These are phyloP conservation scores for Cantharis lateralis DNA, from an alignment of 2,888 invertebrate genomes.

Conservation along the genomic window DNA sequence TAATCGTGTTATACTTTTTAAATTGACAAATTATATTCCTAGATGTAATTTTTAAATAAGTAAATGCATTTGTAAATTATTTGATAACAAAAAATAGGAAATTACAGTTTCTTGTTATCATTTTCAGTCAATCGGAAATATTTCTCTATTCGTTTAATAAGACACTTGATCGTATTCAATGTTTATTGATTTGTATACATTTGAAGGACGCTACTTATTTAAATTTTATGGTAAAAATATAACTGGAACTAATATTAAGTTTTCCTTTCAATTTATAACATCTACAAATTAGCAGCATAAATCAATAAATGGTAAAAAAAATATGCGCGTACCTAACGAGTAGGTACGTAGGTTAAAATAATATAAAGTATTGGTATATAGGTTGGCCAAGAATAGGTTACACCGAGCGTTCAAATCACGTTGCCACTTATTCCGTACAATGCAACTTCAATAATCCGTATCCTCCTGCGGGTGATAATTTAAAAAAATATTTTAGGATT, in stretches of 20 bases:
- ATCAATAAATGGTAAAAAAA: background rate
- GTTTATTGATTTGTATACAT: background rate
- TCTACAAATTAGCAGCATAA: background rate
- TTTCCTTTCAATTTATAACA: background rate
- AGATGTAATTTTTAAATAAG: background rate
- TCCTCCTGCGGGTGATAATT: too few relatives aligned
- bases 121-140: background rate
- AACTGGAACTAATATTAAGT: background rate
- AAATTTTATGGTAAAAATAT: background rate
- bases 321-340: too few relatives aligned
- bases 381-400: too few relatives aligned
- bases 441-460: too few relatives aligned
- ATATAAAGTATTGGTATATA: too few relatives aligned
- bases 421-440: too few relatives aligned
- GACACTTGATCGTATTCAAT: background rate
- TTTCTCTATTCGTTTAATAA: background rate
- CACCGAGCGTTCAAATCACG: too few relatives aligned
- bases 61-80: background rate
- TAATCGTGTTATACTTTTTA: background rate
- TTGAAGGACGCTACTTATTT: background rate
- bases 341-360: too few relatives aligned
- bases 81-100: background rate
- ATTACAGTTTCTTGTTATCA: background rate
- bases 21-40: background rate
- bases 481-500: too few relatives aligned